Conservation (phyloP, 2,113 vertebrate genomes). For the Vidua macroura region DNA sequence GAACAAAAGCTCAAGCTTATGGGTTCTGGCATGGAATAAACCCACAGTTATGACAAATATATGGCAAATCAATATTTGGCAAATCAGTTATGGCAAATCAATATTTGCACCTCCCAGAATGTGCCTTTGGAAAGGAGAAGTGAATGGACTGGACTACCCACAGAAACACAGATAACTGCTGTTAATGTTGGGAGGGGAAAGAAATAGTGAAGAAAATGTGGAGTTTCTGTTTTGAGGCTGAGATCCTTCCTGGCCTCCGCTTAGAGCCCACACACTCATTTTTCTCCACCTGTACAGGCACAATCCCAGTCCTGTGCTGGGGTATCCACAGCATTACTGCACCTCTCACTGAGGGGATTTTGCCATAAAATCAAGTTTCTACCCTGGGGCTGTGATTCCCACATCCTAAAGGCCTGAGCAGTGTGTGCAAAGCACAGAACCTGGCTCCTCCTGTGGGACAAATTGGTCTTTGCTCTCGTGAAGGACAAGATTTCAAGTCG, state of each 20-base stretch:
- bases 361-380: not conserved
- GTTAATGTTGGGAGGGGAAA: not conserved
- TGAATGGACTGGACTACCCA: not conserved
- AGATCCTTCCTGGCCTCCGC: not conserved
- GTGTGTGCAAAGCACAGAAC: not conserved
- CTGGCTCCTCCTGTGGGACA: not conserved
- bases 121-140: not conserved
- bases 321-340: not conserved
- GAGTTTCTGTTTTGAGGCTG: not conserved
- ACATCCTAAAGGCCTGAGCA: not conserved
- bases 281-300: not conserved
- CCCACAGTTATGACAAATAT: not conserved
- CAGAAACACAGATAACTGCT: not conserved
- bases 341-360: not conserved
- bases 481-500: not conserved
- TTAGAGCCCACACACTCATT: not conserved
- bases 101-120: not conserved
- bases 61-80: not conserved
- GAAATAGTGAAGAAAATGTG: not conserved
- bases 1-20: not conserved
- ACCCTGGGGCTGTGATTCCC: not conserved
- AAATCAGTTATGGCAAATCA: not conserved
- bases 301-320: not conserved
- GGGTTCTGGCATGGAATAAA: not conserved
- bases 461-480: not conserved